Base-by-base conservation (phyloP, 1,140 invertebrate species). In the Aphelinus atriplicis region DNA sequence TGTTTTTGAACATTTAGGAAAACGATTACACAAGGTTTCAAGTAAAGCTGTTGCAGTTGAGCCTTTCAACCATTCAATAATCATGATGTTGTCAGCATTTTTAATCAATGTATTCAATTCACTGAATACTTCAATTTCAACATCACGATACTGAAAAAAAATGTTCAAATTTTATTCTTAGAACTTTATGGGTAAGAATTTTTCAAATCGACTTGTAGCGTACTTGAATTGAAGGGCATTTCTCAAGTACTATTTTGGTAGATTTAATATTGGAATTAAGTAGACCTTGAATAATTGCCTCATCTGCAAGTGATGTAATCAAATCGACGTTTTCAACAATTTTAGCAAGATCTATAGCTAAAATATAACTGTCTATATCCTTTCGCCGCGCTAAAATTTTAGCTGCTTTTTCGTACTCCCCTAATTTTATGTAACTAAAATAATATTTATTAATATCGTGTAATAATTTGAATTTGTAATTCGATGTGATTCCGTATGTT, bases 341-440 rank as follows among this genome's bases (percentile, higher is more conserved):
- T 48, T 81, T n/a, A 0, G 86, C 85, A 3, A 88, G 67, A 73
- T 84, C 80, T 2, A 84, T 77, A 1, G 84, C 84, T 4, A 84
- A 55, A 73, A 81, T 78, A 57, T 86, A 80, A 69, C 72, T 78
- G 0, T 63, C 2, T 45, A 80, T 3, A 62, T 83, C 81, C 50
- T 80, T 79, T 47, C 86, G 82, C 6, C 81, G 80, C 26, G 77
- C 73, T 7, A 88, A 72, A n/a, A 81, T 45, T 71, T 84, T 81
- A 2, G 85, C 82, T 6, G 84, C 85, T 58, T 83, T 75, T 1
- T 69, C 58, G 56, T 80, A 84, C 7, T 86, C 64, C 48, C 81
- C 80, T 45, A 86, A 72, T 80, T 83, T 81, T 45, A 81, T 70
- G 7, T 76, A 75, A 72, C 82, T 84, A 9, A 56, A 75, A 73